Conservation (phyloP, 1,140 invertebrate genomes). For the Melanaphis sacchari region DNA sequence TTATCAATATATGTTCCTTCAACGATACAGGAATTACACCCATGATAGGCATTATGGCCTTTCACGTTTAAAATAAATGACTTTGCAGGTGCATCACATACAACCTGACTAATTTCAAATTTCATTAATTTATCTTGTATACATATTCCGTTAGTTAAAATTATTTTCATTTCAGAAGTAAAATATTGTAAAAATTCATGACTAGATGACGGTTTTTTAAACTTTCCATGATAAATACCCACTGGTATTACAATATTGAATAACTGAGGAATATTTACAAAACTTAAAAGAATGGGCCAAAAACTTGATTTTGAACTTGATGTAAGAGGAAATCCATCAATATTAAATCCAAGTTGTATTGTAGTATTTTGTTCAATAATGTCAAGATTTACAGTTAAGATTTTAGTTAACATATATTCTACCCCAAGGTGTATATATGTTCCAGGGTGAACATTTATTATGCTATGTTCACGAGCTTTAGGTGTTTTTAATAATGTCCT, state of each 20-base stretch:
- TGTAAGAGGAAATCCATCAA: background rate
- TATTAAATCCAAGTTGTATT: background rate
- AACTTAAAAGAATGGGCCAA: background rate
- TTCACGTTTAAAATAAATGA: background rate
- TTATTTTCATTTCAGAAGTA: background rate
- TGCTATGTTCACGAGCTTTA: background rate
- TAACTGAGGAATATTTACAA: background rate
- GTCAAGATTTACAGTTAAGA: background rate
- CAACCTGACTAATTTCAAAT: background rate
- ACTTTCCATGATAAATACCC: background rate
- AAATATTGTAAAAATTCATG: background rate
- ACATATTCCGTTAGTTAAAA: background rate
- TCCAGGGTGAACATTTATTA: background rate
- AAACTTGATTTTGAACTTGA: background rate
- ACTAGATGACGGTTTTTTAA: background rate
- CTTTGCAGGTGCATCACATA: background rate
- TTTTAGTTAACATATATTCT: slow-evolving; percentile 12
- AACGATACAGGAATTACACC: background rate
- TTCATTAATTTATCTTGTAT: background rate
- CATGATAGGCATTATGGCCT: background rate
- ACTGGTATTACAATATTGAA: background rate
- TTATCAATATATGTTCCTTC: slow-evolving; percentile 12
- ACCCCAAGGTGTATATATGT: slow-evolving; percentile 7
- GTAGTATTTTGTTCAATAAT: background rate
- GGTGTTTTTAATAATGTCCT: slow-evolving; percentile 17